Conservation (phyloP, 2,888 invertebrate genomes). For the Helicoverpa assulta region DNA sequence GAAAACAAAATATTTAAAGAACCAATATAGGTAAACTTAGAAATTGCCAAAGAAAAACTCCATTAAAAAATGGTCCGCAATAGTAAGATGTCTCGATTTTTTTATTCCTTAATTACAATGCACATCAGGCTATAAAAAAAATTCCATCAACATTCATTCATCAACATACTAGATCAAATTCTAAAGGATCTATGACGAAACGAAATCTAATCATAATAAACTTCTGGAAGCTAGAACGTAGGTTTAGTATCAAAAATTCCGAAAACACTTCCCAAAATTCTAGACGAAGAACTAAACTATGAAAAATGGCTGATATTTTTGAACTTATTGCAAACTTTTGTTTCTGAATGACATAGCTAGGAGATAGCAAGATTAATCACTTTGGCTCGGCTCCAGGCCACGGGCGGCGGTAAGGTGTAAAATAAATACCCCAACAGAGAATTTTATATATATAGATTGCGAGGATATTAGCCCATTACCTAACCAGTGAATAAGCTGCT, state of each 20-base stretch:
- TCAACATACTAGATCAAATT: not conserved
- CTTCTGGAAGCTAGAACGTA: not conserved
- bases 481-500: slow-evolving; percentile 30
- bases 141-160: too few relatives aligned
- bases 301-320: slow-evolving; percentile 50
- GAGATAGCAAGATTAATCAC: slow-evolving; percentile 58
- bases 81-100: too few relatives aligned
- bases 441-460: slow-evolving; percentile 26
- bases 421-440: slow-evolving; percentile 45
- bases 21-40: too few relatives aligned
- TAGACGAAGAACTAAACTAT: slow-evolving; percentile 20
- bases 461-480: slow-evolving; percentile 43
- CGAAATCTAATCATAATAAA: not conserved
- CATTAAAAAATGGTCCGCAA: too few relatives aligned
- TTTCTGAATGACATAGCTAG: slow-evolving; percentile 53
- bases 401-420: slow-evolving; percentile 46
- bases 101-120: too few relatives aligned
- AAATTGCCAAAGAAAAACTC: too few relatives aligned
- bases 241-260: not conserved
- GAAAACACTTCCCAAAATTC: slow-evolving; percentile 12
- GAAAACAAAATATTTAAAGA: too few relatives aligned
- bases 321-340: slow-evolving; percentile 56
- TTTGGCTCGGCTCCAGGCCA: slow-evolving; percentile 53
- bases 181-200: not conserved
- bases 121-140: too few relatives aligned